Percentiles rank a stretch among this genome's conserved stretches.
phyloP scores from a whole-genome alignment of 2,797 vertebrate genomes.

The Sebastes trivittatus region DNA sequence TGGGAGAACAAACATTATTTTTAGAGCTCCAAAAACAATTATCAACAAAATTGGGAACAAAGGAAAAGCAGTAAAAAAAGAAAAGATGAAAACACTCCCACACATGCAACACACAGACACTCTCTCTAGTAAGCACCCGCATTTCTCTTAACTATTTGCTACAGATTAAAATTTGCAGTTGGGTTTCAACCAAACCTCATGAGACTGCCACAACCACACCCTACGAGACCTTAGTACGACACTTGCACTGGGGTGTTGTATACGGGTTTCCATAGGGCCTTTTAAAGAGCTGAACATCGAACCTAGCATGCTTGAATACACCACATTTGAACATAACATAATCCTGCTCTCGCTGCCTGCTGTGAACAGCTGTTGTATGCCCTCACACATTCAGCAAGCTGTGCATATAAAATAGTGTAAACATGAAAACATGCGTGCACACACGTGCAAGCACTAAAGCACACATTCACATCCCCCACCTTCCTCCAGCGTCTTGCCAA shows the following conservation, averaged over 20 bases:
- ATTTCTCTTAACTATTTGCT: conserved; percentile 37
- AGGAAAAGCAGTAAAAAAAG: conserved; percentile 37
- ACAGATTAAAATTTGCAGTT: conserved; percentile 67
- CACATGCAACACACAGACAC: conserved; percentile 29
- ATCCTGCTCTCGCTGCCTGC: conserved; percentile 48
- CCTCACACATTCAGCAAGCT: conserved; percentile 57
- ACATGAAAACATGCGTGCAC: conserved; percentile 63
- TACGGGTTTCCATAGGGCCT: conserved; percentile 51
- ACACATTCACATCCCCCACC: conserved; percentile 77
- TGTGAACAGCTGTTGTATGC: conserved; percentile 71
- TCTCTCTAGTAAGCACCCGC: conserved; percentile 42
- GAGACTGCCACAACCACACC: conserved; percentile 75
- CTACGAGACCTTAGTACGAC: conserved; percentile 71
- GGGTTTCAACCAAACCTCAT: conserved; percentile 67
- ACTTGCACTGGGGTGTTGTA: conserved; percentile 55
- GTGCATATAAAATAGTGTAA: conserved; percentile 66
- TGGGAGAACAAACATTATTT: conserved; percentile 38
- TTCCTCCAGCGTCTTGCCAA: conserved; percentile 96
- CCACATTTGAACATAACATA: conserved; percentile 64
- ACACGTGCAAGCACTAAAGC: conserved; percentile 44
- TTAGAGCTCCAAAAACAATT: conserved; percentile 63
- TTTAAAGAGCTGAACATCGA: conserved; percentile 51
- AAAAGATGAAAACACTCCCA: conserved; percentile 60
- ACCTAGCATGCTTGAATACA: conserved; percentile 50
- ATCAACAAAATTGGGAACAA: conserved; percentile 55